Evolutionary conservation across 2,888 invertebrate genomes (phyloP), one percentile per base, ranked within the genome.

Genomic region (Disparrhopalites patrizii): DNA sequence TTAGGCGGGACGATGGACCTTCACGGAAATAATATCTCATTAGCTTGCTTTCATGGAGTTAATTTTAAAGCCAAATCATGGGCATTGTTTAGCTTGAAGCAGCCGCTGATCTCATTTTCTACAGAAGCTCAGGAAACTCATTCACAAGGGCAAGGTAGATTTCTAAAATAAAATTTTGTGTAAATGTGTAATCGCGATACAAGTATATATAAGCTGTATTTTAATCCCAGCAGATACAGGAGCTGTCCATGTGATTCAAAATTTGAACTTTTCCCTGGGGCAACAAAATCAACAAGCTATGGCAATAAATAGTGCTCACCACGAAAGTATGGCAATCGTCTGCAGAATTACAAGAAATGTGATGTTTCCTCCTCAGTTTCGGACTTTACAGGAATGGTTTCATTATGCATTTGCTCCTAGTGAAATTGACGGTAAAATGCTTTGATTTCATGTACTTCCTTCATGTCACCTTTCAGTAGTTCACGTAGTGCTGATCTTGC

Each of bases 31-130:
- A 93, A 96, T 80, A 90, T 97, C 66, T 93, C 95, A 5, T 82
- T 97, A 71, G 96, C 95, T 3, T 97, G 97, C 80, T 97, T 97
- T 84, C 95, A 97, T 80, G 97, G 97, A 36, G 91, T 93, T 78
- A 96, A 96, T 81, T 94, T 97, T 80, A 93, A 94, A 76, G 87
- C 93, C 64, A 95, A 95, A 81, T 92, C 91, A 1, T 97, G 97
- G 96, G 96, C 95, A 5, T 80, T 97, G 70, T 97, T 97, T 80
- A 93, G 93, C 75, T 82, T 97, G 71, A 89, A 90, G 78, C 93
- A 96, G 76, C 95, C 95, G 0, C 90, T 89, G 77, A 93, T 95
- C 73, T 91, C 90, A 77, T 95, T 95, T 80, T 89, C 92, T 18
- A 93, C 94, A 0, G 94, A 95, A 79, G 93, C 95, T 0, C 93